phyloP scores from a whole-genome alignment of 1,140 invertebrate genomes.

The Himalopsyche phryganea region DNA sequence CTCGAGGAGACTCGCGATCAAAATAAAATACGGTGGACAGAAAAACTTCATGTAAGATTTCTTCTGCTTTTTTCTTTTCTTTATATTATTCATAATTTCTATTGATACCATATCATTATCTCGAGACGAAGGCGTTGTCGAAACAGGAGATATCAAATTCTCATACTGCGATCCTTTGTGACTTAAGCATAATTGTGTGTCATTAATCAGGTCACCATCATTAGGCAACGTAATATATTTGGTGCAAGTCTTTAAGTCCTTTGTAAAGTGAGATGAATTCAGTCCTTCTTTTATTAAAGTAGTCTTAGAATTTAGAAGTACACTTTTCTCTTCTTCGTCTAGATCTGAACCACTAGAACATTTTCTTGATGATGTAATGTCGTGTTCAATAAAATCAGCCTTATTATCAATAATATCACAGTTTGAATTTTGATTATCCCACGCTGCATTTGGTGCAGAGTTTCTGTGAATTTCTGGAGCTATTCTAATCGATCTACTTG shows the following conservation, averaged over 20 bases:
- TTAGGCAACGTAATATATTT: slow-evolving; percentile 14
- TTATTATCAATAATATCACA: slow-evolving; percentile 10
- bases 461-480: background rate
- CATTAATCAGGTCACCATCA: background rate
- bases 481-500: slow-evolving; percentile 6
- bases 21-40: slow-evolving; percentile 30
- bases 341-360: background rate
- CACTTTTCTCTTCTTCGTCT: slow-evolving; percentile 15
- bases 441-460: slow-evolving; percentile 1
- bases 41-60: slow-evolving; percentile 19
- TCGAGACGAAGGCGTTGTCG: slow-evolving; percentile 4
- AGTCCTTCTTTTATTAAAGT: slow-evolving; percentile 5
- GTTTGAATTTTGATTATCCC: background rate
- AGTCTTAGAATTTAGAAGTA: slow-evolving; percentile 10
- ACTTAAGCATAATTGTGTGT: background rate
- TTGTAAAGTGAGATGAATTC: background rate
- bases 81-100: slow-evolving; percentile 18
- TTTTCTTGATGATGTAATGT: slow-evolving; percentile 14
- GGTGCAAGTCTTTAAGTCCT: slow-evolving; percentile 7
- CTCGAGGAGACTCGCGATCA: slow-evolving; percentile 26
- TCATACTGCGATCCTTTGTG: slow-evolving; percentile 18
- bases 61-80: slow-evolving; percentile 13
- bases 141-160: slow-evolving; percentile 17
- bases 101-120: slow-evolving; percentile 16
- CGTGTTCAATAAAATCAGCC: background rate